phyloP scores from a whole-genome alignment of 2,797 vertebrate genomes.

The Crossoptilon crossoptilon region DNA sequence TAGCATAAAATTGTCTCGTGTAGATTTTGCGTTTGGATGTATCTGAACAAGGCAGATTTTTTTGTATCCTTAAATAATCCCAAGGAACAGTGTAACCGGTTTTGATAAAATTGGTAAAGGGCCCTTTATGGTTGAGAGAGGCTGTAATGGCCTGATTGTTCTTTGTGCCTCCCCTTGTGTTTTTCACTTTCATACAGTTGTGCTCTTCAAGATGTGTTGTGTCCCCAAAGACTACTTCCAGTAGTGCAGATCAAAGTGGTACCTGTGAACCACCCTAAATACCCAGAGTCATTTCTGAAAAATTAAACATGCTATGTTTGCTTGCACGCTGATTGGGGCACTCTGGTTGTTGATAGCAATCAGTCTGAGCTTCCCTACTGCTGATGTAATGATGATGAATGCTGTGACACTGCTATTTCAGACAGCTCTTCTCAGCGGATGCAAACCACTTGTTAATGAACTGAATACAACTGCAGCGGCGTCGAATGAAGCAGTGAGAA shows the following conservation, averaged over 20 bases:
- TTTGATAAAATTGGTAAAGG: slow-evolving; percentile 64
- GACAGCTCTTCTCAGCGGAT: slow-evolving; percentile 81
- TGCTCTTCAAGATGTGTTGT: slow-evolving; percentile 78
- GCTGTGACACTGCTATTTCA: slow-evolving; percentile 82
- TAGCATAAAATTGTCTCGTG: slow-evolving; percentile 17
- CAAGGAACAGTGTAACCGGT: slow-evolving; percentile 57
- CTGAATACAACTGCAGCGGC: slow-evolving; percentile 84
- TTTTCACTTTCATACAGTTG: slow-evolving; percentile 69
- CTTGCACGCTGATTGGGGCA: slow-evolving; percentile 79
- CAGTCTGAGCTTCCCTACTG: slow-evolving; percentile 89
- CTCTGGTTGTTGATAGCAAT: slow-evolving; percentile 85
- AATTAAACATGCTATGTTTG: slow-evolving; percentile 79
- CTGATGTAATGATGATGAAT: slow-evolving; percentile 97
- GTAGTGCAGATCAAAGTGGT: slow-evolving; percentile 67
- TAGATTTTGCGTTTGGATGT: slow-evolving; percentile 69
- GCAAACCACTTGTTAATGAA: slow-evolving; percentile 85
- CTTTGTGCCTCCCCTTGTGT: slow-evolving; percentile 57
- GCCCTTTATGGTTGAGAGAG: slow-evolving; percentile 59
- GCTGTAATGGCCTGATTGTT: slow-evolving; percentile 64
- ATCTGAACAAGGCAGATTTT: slow-evolving; percentile 58
- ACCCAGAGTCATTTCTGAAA: slow-evolving; percentile 70
- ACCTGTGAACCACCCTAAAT: slow-evolving; percentile 50
- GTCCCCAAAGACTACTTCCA: slow-evolving; percentile 66
- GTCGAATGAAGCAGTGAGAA: slow-evolving; percentile 53
- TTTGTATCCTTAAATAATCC: slow-evolving; percentile 79